These are phyloP conservation scores for Antennarius striatus DNA, from an alignment of 2,113 vertebrate genomes.

Conservation along the genomic window DNA sequence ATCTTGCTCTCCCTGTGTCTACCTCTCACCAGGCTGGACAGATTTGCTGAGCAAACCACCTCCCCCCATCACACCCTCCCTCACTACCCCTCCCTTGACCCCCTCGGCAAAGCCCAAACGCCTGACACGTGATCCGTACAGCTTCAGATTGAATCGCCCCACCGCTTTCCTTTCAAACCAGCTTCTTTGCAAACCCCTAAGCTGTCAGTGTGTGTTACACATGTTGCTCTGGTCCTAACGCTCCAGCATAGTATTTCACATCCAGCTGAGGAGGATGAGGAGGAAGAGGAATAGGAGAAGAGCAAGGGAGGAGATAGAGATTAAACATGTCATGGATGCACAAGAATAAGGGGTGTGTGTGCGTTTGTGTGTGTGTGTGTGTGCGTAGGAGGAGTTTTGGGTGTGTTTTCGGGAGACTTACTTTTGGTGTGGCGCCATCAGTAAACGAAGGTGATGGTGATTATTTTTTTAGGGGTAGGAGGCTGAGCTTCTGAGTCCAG, in stretches of 20 bases:
- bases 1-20: neutral
- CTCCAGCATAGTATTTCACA: slow-evolving; percentile 70
- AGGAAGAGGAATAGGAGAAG: slow-evolving; percentile 16
- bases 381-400: slow-evolving; percentile 24
- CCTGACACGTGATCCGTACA: slow-evolving; percentile 52
- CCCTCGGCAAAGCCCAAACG: slow-evolving; percentile 44
- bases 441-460: slow-evolving; percentile 33
- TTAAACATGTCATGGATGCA: slow-evolving; percentile 66
- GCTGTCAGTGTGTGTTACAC: slow-evolving; percentile 60
- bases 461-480: neutral
- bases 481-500: slow-evolving; percentile 37
- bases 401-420: slow-evolving; percentile 39
- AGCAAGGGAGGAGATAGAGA: slow-evolving; percentile 46
- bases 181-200: slow-evolving; percentile 30
- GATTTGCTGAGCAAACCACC: slow-evolving; percentile 69
- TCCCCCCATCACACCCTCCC: neutral
- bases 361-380: slow-evolving; percentile 14
- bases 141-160: slow-evolving; percentile 49
- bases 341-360: slow-evolving; percentile 37
- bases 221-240: slow-evolving; percentile 67
- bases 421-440: slow-evolving; percentile 37
- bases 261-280: slow-evolving; percentile 58
- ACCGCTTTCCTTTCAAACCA: slow-evolving; percentile 3
- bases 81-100: slow-evolving; percentile 43
- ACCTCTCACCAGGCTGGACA: slow-evolving; percentile 31